Conservation (phyloP, 2,888 invertebrate species). For the Willowsia nigromaculata region DNA sequence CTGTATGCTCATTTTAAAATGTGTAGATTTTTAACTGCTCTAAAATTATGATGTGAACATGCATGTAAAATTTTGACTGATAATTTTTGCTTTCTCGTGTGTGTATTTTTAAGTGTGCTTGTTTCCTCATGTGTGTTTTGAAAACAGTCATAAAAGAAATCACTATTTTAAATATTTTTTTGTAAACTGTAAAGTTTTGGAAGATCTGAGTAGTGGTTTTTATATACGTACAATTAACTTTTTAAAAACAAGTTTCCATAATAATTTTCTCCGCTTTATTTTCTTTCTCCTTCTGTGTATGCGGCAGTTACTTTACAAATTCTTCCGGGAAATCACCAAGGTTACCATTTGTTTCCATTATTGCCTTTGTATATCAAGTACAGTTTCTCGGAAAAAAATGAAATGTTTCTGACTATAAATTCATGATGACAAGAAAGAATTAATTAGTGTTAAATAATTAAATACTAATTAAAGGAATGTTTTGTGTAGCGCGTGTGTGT, state of each 20-base stretch:
- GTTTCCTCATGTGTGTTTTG: no score
- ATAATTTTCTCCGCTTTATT: not conserved
- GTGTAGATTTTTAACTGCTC: no score
- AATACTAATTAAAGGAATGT: no score
- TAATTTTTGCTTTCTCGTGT: no score
- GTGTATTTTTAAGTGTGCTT: not conserved
- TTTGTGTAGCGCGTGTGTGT: no score
- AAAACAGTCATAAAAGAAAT: not conserved
- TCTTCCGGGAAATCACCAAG: slow-evolving; percentile 63
- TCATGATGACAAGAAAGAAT: not conserved
- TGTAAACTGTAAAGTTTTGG: slow-evolving; percentile 28
- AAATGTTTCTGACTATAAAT: not conserved
- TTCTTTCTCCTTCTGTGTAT: not conserved
- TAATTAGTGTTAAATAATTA: no score
- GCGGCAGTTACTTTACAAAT: slow-evolving; percentile 46
- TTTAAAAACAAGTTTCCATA: not conserved
- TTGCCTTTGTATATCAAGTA: slow-evolving; percentile 66
- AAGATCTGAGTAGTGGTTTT: slow-evolving; percentile 55
- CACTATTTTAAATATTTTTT: not conserved
- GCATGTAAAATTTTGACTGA: no score
- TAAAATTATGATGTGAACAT: no score
- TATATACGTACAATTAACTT: slow-evolving; percentile 6
- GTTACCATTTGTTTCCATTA: slow-evolving; percentile 53
- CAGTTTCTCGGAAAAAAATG: not conserved
- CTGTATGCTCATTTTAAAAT: not conserved